A percentile compares a stretch with the other conserved stretches of the same genome.
Conservation (phyloP, 2,113 vertebrate species). For the Cyanoderma ruficeps region DNA sequence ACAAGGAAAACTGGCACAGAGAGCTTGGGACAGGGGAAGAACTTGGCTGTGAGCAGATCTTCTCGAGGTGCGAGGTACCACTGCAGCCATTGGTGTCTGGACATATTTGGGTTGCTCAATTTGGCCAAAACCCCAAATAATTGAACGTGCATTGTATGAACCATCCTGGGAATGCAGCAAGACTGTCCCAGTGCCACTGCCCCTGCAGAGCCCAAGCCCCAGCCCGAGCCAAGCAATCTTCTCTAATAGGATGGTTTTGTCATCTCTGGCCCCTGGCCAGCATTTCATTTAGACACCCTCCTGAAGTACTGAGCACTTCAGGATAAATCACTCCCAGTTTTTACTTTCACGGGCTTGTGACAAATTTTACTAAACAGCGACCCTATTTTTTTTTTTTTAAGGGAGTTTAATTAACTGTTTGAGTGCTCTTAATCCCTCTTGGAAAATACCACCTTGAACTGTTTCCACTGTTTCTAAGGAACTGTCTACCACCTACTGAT, state of each 20-base stretch:
- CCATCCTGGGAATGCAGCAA: neutral
- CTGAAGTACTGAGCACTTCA: neutral
- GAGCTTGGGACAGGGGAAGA: neutral
- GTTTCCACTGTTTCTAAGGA: slow-evolving; percentile 65
- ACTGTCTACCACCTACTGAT: slow-evolving; percentile 61
- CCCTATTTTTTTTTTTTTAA: neutral
- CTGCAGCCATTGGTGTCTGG: accelerated
- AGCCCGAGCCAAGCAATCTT: neutral
- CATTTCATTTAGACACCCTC: slow-evolving; percentile 59
- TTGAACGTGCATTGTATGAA: neutral
- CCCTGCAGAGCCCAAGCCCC: neutral
- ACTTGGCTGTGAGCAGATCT: too few relatives aligned
- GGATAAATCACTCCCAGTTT: slow-evolving; percentile 48
- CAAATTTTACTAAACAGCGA: slow-evolving; percentile 67
- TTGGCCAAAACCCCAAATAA: neutral
- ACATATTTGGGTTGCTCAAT: neutral
- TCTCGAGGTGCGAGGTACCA: accelerated
- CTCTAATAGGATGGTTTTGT: slow-evolving; percentile 4
- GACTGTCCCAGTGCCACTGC: neutral
- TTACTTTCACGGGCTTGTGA: slow-evolving; percentile 49
- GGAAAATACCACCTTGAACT: slow-evolving; percentile 67
- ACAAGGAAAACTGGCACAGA: neutral
- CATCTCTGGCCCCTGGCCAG: slow-evolving; percentile 22
- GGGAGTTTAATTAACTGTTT: slow-evolving; percentile 71
- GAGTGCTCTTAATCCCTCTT: slow-evolving; percentile 57